Percentiles rank a stretch among this genome's conserved stretches.
Conservation (phyloP, 2,888 invertebrate species). For the Lycophotia porphyrea region DNA sequence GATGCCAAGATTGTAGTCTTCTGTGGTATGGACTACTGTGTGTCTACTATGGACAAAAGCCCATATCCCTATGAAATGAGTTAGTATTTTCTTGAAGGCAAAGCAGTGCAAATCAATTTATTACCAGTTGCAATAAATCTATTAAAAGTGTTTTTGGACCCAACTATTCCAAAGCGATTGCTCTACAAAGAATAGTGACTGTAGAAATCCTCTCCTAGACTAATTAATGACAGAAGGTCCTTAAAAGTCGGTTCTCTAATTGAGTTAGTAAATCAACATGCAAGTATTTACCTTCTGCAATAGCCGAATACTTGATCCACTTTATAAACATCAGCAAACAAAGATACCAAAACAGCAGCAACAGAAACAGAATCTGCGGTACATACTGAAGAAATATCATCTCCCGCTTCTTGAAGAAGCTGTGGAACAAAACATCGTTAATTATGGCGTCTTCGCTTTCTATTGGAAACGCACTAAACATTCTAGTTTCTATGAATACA, state of each 20-base stretch:
- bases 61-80: neutral
- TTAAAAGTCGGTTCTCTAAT: neutral
- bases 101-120: neutral
- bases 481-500: slow-evolving; percentile 88
- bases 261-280: neutral
- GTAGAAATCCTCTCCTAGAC: neutral
- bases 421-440: slow-evolving; percentile 71
- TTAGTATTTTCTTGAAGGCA: neutral
- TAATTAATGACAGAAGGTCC: neutral
- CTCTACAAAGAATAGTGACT: neutral
- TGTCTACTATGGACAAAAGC: neutral
- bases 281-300: slow-evolving; percentile 75
- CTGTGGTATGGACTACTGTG: neutral
- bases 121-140: neutral
- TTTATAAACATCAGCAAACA: slow-evolving; percentile 93
- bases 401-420: slow-evolving; percentile 86
- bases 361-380: slow-evolving; percentile 92
- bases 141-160: neutral
- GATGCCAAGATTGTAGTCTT: neutral
- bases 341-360: slow-evolving; percentile 92
- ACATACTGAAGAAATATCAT: slow-evolving; percentile 92
- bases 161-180: neutral
- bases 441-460: slow-evolving; percentile 40
- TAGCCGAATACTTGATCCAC: slow-evolving; percentile 91
- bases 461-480: slow-evolving; percentile 68